Evolutionary conservation across 2,888 invertebrate species (phyloP), one percentile per base, ranked within the genome.

Genomic region (Buathra laborator): DNA sequence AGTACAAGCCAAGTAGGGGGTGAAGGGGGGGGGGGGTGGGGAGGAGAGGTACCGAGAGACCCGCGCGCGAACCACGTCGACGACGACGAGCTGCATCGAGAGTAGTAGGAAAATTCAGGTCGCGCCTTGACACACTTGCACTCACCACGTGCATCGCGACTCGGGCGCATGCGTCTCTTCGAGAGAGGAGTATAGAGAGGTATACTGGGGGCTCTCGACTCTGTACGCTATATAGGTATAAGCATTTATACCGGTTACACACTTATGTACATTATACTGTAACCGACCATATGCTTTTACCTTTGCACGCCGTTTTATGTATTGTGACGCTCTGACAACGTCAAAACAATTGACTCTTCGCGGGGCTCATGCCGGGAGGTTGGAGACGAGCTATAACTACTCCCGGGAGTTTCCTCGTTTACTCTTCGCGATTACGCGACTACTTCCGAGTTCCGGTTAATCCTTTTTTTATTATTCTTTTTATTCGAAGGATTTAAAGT

Each of bases 111-210:
- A 94, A 93, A 94, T 94, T 93, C 93, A 94, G 94, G 94, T 93
- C 94, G 93, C 93, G 94, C 93, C 93, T 93, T 93, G 93, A 93
- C 94, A 94, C 91, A 94, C 92, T 93, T 93, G 93, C 92, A 91
- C 93, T 93, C 92, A 93, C 93, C 93, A 93, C 93, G 93, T 93
- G 93, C 93, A 93, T 92, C 91, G 89, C 87, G 86, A 88, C 89
- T 86, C 86, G 86, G 83, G 89, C 92, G 92, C 92, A 91, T 89
- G 91, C 92, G 91, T 89, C 75, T 76, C 70, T 12, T 48, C 51
- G 48, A 71, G 62, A 81, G 82, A 75, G 75, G 78, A 71, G 79
- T 43, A 43, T 43, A 29, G 32, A n/a, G 48, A 62, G 62, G 62
- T 62, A 62, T n/a, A n/a, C 29, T 2, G 6, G 29, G 29, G 29